phyloP scores from a whole-genome alignment of 2,113 vertebrate genomes.

The Polypterus bichir region DNA sequence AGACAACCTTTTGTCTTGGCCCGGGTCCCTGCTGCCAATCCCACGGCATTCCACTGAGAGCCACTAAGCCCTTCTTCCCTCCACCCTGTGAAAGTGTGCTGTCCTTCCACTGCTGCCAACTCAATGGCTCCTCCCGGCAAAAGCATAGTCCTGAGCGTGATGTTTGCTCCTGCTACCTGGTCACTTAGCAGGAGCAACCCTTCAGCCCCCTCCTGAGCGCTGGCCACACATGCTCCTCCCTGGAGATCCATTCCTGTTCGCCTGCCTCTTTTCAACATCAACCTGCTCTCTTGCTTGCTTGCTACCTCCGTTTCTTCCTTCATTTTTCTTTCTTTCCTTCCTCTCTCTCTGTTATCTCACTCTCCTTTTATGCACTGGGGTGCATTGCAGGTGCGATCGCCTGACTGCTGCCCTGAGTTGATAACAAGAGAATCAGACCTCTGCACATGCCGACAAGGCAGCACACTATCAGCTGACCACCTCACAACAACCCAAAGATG shows the following conservation, averaged over 20 bases:
- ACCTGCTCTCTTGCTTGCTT: constrained; percentile 3
- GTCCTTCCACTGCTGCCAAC: too few relatives aligned
- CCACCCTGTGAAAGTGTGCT: too few relatives aligned
- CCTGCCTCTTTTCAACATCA: not conserved
- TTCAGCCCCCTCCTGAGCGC: constrained; percentile 9
- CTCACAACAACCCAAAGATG: too few relatives aligned
- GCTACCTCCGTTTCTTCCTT: constrained; percentile 6
- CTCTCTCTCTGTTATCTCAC: constrained; percentile 1
- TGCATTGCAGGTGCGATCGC: not conserved
- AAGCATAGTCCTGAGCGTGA: too few relatives aligned
- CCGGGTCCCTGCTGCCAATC: too few relatives aligned
- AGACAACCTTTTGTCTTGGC: too few relatives aligned
- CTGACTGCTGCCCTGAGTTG: not conserved
- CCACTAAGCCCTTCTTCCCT: too few relatives aligned
- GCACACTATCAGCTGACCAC: too few relatives aligned
- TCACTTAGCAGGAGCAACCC: constrained; percentile 39
- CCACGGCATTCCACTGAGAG: too few relatives aligned
- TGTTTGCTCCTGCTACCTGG: constrained; percentile 40
- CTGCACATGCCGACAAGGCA: too few relatives aligned
- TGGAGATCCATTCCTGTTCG: not conserved
- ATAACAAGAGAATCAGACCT: too few relatives aligned
- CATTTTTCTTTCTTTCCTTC: constrained; percentile 1
- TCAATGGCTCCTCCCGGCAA: too few relatives aligned
- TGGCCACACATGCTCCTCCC: constrained; percentile 5
- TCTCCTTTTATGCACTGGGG: not conserved